These are phyloP conservation scores for Scalopus aquaticus DNA, from an alignment of 2,113 vertebrate species.

Conservation along the genomic window DNA sequence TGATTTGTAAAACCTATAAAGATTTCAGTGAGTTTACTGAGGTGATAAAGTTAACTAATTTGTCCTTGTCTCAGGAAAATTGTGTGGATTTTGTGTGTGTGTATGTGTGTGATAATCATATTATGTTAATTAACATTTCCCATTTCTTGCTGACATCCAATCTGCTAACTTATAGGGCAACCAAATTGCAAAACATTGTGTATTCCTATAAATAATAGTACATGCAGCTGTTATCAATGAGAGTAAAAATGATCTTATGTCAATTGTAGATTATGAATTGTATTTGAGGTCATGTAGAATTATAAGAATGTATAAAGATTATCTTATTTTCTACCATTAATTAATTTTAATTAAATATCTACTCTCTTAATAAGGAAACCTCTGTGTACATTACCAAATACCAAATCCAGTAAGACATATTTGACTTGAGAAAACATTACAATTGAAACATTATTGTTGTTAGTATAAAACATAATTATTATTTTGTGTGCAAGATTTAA, in stretches of 20 bases:
- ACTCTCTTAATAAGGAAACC: not conserved
- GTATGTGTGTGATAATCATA: not conserved
- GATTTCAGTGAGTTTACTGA: not conserved
- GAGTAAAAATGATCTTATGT: not conserved
- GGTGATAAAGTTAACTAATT: not conserved
- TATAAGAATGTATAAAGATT: not conserved
- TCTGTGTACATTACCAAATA: not conserved
- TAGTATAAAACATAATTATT: not conserved
- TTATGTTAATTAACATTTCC: not conserved
- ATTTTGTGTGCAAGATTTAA: not conserved
- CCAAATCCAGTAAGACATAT: not conserved
- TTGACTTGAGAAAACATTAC: not conserved
- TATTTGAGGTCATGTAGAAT: not conserved
- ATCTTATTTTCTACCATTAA: slow-evolving; percentile 35
- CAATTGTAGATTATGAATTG: not conserved
- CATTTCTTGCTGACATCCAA: not conserved
- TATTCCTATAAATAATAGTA: not conserved
- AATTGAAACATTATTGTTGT: not conserved
- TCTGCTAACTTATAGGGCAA: not conserved
- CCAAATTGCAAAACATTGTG: not conserved
- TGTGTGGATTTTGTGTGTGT: not conserved
- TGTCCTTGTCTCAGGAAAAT: not conserved
- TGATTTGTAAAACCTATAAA: not conserved
- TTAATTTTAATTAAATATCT: not conserved
- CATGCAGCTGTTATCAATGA: not conserved